Base-by-base conservation (phyloP, 2,113 vertebrate genomes). In the Colaptes auratus region DNA sequence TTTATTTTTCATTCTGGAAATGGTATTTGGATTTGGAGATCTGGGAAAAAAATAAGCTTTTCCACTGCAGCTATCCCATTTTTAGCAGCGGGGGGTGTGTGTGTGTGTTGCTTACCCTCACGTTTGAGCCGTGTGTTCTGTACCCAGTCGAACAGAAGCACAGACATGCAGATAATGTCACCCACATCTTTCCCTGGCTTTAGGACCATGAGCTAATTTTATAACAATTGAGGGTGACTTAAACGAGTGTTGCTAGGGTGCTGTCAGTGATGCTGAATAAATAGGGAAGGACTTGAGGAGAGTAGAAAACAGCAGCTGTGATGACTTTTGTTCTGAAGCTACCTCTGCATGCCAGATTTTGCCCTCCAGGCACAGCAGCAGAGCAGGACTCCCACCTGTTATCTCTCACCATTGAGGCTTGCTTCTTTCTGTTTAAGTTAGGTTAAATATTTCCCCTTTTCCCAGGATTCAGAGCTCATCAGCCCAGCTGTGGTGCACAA, bases 381-480 rank as follows among this genome's bases (percentile, higher is more conserved):
- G 82, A 93, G 93, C 85, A 89, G 64, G 61, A n/a, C 90, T 89
- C 93, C 96, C 97, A 98, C 98, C 97, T 98, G 96, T 94, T 97
- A 96, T 90, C 87, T 96, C 90, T 96, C 97, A 96, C 89, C 70
- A 97, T 86, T 59, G 92, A 92, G 88, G 94, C 89, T 95, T 83
- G 35, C 71, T 94, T 95, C 86, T 92, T 82, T 95, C 86, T 96
- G 86, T 95, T 96, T 87, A 97, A 95, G 82, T 94, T 97, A 92
- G 97, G 93, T 94, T 96, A 95, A 95, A 96, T 96, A 95, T 72
- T 94, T 95, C 91, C 93, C 89, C 81, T 93, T 87, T 98, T 98
- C 97, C 96, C 97, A 98, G 96, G 96, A 96, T 97, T 97, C 94
- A 93, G 89, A 96, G 92, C 96, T 95, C 96, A 94, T 96, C 94